A percentile compares a stretch with the other conserved stretches of the same genome.
Evolutionary conservation across 2,113 vertebrate genomes (phyloP).

Genomic region (Lycocorax pyrrhopterus): DNA sequence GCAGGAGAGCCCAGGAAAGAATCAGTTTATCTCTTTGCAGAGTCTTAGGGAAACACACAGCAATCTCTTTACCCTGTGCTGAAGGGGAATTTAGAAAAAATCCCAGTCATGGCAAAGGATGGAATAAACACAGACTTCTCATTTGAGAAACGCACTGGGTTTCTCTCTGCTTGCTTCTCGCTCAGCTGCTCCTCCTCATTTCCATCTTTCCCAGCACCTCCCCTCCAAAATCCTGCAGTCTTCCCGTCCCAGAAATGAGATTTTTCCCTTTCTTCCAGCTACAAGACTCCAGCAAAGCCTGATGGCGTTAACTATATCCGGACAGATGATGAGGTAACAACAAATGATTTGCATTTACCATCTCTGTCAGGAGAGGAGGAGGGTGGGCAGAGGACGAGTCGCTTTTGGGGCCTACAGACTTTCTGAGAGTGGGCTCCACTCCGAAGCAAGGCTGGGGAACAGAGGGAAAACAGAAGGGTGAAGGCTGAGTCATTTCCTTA

Average conservation of each 20-base stretch:
- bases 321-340: constrained; percentile 91
- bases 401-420: neutral
- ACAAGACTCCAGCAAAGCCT: constrained; percentile 83
- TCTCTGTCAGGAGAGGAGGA: neutral
- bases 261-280: constrained; percentile 73
- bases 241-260: neutral
- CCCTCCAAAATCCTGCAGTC: neutral
- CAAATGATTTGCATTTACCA: neutral
- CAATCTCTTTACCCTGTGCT: neutral
- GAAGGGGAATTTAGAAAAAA: neutral
- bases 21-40: neutral
- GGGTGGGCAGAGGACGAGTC: constrained; percentile 18
- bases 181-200: neutral
- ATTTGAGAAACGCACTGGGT: neutral
- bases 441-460: neutral
- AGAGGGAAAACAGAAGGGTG: constrained; percentile 43
- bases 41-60: neutral
- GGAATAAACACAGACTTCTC: neutral
- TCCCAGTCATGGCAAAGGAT: neutral
- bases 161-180: neutral
- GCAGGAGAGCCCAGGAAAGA: neutral
- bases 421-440: neutral
- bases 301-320: constrained; percentile 85
- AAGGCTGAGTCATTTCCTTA: constrained; percentile 56
- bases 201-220: neutral